phyloP scores from a whole-genome alignment of 2,797 vertebrate genomes.

The Leptodactylus fallax region DNA sequence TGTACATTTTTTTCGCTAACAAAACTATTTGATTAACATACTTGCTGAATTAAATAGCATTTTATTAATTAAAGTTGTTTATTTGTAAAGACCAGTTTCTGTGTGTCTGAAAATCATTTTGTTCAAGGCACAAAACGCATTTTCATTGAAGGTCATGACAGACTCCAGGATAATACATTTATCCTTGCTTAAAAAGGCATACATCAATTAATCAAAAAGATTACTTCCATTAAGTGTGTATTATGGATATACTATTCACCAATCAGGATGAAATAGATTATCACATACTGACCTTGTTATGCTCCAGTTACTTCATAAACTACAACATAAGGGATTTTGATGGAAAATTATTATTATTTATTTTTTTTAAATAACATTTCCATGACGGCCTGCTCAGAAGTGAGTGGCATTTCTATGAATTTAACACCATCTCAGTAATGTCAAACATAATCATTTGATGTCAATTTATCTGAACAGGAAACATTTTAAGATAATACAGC shows the following conservation, averaged over 20 bases:
- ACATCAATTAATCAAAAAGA: constrained; percentile 64
- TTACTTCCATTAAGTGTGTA: constrained; percentile 63
- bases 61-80: neutral
- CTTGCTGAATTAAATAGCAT: neutral
- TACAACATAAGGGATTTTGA: constrained; percentile 41
- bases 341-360: constrained; percentile 21
- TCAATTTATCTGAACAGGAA: neutral
- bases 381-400: neutral
- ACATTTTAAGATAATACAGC: neutral
- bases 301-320: constrained; percentile 50
- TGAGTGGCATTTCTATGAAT: neutral
- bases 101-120: constrained; percentile 35
- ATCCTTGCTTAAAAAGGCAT: constrained; percentile 58
- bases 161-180: constrained; percentile 60
- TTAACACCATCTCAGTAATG: constrained; percentile 1
- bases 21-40: neutral
- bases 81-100: constrained; percentile 3
- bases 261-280: constrained; percentile 62
- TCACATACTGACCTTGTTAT: constrained; percentile 62
- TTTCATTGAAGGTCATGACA: constrained; percentile 55
- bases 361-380: constrained; percentile 5
- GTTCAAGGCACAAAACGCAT: constrained; percentile 42
- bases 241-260: constrained; percentile 60
- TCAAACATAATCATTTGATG: constrained; percentile 32
- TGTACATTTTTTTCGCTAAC: neutral